Evolutionary conservation across 2,888 invertebrate species (phyloP).

Genomic region (Dasysyrphus albostriatus): DNA sequence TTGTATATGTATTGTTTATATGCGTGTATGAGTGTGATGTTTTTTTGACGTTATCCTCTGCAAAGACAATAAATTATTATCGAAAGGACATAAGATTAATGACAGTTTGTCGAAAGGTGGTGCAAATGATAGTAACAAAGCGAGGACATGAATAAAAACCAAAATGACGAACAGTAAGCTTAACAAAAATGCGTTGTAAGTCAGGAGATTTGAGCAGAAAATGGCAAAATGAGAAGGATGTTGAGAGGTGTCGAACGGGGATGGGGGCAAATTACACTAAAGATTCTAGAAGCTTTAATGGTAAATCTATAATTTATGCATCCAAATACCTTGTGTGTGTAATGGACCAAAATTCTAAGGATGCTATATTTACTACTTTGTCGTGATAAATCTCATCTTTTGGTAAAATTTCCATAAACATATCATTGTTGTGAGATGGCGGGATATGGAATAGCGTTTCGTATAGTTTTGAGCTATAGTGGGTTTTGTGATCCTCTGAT

Average conservation of each 20-base stretch:
- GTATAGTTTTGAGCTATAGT: conserved; percentile 16
- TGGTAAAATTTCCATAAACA: conserved; percentile 75
- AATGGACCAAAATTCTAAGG: conserved; percentile 63
- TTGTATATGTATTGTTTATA: neutral
- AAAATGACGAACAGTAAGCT: conserved; percentile 73
- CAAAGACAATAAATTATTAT: conserved; percentile 76
- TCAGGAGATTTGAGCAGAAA: neutral
- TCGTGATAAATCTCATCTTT: conserved; percentile 76
- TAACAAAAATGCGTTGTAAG: conserved; percentile 60
- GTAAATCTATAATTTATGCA: conserved; percentile 74
- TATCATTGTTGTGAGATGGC: conserved; percentile 39
- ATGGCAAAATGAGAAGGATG: neutral
- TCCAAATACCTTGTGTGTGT: conserved; percentile 65
- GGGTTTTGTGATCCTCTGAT: conserved; percentile 6
- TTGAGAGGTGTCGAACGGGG: neutral
- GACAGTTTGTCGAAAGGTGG: conserved; percentile 75
- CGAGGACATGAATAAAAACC: conserved; percentile 72
- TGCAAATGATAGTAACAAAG: conserved; percentile 76
- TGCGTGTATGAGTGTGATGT: conserved; percentile 54
- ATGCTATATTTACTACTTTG: conserved; percentile 72
- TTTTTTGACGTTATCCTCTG: conserved; percentile 74
- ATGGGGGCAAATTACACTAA: neutral
- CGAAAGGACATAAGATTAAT: conserved; percentile 76
- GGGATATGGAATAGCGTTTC: neutral
- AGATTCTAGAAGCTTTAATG: conserved; percentile 26